Evolutionary conservation across 2,888 invertebrate species (phyloP).

Genomic region (Achlya flavicornis): DNA sequence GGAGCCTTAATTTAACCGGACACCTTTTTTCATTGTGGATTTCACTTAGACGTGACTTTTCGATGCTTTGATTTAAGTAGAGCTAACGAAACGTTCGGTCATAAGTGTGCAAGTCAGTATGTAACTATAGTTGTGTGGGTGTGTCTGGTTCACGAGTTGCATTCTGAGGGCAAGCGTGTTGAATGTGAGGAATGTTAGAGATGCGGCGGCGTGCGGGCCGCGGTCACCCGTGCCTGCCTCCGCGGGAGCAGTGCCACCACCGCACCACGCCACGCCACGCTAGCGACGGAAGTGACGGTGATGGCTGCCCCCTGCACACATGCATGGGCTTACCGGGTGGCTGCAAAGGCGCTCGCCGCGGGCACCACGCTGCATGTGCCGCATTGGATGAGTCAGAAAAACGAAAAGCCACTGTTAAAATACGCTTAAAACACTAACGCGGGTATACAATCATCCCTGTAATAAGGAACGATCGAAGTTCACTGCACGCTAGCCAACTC

Average conservation of each 20-base stretch:
- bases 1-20: slow-evolving; percentile 32
- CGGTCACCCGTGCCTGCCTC: slow-evolving; percentile 55
- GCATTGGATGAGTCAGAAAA: slow-evolving; percentile 81
- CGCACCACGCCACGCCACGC: background rate
- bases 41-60: slow-evolving; percentile 21
- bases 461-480: slow-evolving; percentile 49
- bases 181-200: slow-evolving; percentile 73
- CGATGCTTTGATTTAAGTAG: slow-evolving; percentile 18
- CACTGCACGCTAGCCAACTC: slow-evolving; percentile 75
- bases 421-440: slow-evolving; percentile 40
- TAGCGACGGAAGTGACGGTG: slow-evolving; percentile 15
- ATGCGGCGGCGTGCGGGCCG: slow-evolving; percentile 57
- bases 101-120: slow-evolving; percentile 51
- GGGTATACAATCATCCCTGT: slow-evolving; percentile 34
- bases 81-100: slow-evolving; percentile 20
- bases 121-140: slow-evolving; percentile 71
- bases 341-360: slow-evolving; percentile 61
- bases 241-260: slow-evolving; percentile 23
- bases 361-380: slow-evolving; percentile 71
- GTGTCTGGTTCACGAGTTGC: slow-evolving; percentile 68
- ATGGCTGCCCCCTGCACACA: slow-evolving; percentile 24
- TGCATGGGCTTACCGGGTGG: slow-evolving; percentile 62
- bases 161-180: slow-evolving; percentile 76
- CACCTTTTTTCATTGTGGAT: slow-evolving; percentile 30
- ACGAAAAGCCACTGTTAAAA: slow-evolving; percentile 66